Base-by-base conservation (phyloP, 2,113 vertebrate genomes). In the Lepisosteus osseus region DNA sequence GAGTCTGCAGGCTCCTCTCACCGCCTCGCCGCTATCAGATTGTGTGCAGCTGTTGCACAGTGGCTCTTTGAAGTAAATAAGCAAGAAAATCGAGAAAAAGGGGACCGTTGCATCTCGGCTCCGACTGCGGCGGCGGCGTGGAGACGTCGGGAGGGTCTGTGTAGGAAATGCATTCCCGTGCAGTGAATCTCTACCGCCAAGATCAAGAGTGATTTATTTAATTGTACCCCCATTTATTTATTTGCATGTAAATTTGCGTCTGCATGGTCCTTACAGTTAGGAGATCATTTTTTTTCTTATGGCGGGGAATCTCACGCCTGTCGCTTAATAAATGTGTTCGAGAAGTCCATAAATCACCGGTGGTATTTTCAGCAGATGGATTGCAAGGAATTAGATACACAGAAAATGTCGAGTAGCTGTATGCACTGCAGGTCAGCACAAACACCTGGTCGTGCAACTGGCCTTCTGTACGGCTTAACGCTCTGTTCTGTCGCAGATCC, bases 161-260 rank as follows among this genome's bases (percentile, higher is more conserved):
- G 41, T 44, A 56, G 68, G 63, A 42, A 85, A 84, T 72, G 70
- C 78, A 74, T 86, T 66, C 83, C 72, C 77, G 76, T 84, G 73
- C 85, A 83, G 79, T 80, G 80, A 85, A 85, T 87, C 85, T 78
- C 79, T 69, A 71, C 83, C 72, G 83, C 80, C 74, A 74, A 78
- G 5, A 51, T 51, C 9, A 51, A 51, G 47, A 5, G 5, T 9
- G 79, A 84, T 83, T 79, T 82, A 79, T 85, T 86, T 85, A 87
- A 89, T 86, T 82, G 76, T 66, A 74, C 82, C 75, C 86, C 82
- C 80, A 82, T 87, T 87, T 90, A 86, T 88, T 89, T 89, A 88
- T 90, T 87, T 84, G 84, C 88, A 83, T 85, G 83, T 82, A 84
- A 87, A 88, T 84, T 84, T 84, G 88, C 87, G 90, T 89, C 80